Percentiles rank a stretch among this genome's conserved stretches.
phyloP scores from a whole-genome alignment of 2,113 vertebrate species.

The Sapajus apella region DNA sequence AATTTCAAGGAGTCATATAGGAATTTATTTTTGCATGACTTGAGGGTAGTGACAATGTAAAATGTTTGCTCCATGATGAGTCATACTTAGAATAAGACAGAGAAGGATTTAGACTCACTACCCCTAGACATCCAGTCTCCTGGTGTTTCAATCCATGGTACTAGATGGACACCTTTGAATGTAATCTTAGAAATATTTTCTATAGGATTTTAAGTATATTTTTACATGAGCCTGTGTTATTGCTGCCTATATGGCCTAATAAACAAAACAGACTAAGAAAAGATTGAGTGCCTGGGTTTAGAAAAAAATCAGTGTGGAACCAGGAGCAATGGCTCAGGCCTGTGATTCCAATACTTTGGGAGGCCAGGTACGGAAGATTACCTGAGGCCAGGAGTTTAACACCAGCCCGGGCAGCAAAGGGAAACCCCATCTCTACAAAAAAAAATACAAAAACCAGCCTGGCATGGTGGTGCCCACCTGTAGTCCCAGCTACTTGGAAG shows the following conservation, averaged over 20 bases:
- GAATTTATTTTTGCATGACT: not conserved
- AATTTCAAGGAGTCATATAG: not conserved
- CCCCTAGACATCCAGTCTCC: not conserved
- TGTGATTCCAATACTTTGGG: too few relatives aligned
- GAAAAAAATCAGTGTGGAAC: too few relatives aligned
- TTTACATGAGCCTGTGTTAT: not conserved
- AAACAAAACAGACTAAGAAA: not conserved
- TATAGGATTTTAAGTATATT: not conserved
- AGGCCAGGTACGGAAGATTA: too few relatives aligned
- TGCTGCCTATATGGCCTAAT: not conserved
- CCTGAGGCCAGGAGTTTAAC: too few relatives aligned
- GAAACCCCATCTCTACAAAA: too few relatives aligned
- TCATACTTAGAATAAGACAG: not conserved
- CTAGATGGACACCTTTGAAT: not conserved
- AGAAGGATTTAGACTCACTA: not conserved
- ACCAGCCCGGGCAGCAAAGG: too few relatives aligned
- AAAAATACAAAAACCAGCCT: too few relatives aligned
- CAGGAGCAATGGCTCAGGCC: too few relatives aligned
- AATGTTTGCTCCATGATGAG: not conserved
- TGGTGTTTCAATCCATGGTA: not conserved
- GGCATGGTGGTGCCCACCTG: too few relatives aligned
- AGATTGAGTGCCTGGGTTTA: not conserved
- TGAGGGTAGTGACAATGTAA: not conserved
- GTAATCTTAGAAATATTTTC: not conserved
- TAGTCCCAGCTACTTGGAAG: too few relatives aligned